A percentile compares a stretch with the other conserved stretches of the same genome.
Evolutionary conservation across 2,113 vertebrate genomes (phyloP).

Genomic region (Heterochromis multidens): DNA sequence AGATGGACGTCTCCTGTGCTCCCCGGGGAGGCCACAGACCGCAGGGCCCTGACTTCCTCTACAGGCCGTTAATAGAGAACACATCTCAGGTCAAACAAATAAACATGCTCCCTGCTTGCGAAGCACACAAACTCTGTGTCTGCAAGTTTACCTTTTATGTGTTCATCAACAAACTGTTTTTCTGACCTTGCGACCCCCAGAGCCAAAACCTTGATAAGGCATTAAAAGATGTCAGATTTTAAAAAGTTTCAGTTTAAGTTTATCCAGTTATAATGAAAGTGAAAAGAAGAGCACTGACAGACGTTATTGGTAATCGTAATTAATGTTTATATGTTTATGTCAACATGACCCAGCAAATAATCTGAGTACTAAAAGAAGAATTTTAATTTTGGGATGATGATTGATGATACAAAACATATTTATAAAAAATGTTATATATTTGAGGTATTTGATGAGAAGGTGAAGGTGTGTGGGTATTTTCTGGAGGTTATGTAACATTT

Average conservation of each 20-base stretch:
- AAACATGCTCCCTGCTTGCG: conserved; percentile 15
- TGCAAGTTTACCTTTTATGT: background rate
- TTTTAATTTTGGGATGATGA: background rate
- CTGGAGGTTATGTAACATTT: background rate
- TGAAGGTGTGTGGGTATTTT: background rate
- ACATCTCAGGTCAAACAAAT: conserved; percentile 49
- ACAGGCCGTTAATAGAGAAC: conserved; percentile 16
- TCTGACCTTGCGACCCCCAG: conserved; percentile 13
- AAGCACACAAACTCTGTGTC: background rate
- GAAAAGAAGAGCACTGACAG: background rate
- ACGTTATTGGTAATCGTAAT: background rate
- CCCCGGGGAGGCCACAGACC: conserved; percentile 3
- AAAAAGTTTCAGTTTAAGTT: background rate
- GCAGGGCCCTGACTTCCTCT: conserved; percentile 36
- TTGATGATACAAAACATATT: background rate
- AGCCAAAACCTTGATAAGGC: conserved; percentile 7
- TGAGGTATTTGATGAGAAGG: background rate
- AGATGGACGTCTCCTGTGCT: conserved; percentile 29
- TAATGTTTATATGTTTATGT: background rate
- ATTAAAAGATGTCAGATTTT: background rate
- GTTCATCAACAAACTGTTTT: conserved; percentile 39
- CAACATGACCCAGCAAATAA: background rate
- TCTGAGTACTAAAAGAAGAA: background rate
- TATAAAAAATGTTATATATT: accelerated
- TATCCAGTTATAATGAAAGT: background rate